Evolutionary conservation across 2,888 invertebrate genomes (phyloP).

Genomic region (Cylloceria caligata): DNA sequence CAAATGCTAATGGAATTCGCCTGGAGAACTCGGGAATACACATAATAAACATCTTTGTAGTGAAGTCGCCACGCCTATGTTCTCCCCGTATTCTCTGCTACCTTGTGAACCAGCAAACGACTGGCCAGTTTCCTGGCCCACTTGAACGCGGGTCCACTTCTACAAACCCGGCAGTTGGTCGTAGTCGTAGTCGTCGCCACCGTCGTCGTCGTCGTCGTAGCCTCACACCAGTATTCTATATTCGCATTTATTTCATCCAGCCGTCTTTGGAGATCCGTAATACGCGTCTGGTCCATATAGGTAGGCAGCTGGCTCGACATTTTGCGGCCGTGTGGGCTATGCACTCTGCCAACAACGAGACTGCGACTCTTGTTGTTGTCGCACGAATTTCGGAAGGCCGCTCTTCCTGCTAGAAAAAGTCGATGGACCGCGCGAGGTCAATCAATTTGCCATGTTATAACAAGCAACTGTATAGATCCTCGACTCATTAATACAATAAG

Average conservation of each 20-base stretch:
- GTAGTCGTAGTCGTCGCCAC: constrained; percentile 12
- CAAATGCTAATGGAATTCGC: constrained; percentile 24
- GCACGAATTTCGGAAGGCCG: constrained; percentile 48
- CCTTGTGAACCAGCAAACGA: background rate
- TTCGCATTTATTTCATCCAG: constrained; percentile 66
- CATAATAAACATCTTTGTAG: constrained; percentile 4
- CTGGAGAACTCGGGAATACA: constrained; percentile 18
- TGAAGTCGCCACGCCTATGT: constrained; percentile 20
- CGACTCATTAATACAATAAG: background rate
- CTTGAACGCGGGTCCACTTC: constrained; percentile 63
- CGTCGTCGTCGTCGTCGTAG: constrained; percentile 15
- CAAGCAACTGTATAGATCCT: constrained; percentile 75
- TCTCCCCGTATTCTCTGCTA: constrained; percentile 10
- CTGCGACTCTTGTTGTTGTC: constrained; percentile 24
- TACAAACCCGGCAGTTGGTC: constrained; percentile 42
- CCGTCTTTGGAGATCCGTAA: constrained; percentile 73
- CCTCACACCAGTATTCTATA: constrained; percentile 45
- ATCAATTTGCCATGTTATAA: constrained; percentile 44
- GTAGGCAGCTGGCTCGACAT: constrained; percentile 62
- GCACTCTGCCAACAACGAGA: constrained; percentile 29
- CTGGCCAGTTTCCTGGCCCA: constrained; percentile 64
- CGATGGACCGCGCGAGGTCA: constrained; percentile 12
- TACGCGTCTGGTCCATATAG: constrained; percentile 72
- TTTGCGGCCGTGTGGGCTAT: constrained; percentile 62
- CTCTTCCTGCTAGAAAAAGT: constrained; percentile 11